These are phyloP conservation scores for Drosophila meridiana DNA, from an alignment of 2,888 invertebrate species.

Conservation along the genomic window DNA sequence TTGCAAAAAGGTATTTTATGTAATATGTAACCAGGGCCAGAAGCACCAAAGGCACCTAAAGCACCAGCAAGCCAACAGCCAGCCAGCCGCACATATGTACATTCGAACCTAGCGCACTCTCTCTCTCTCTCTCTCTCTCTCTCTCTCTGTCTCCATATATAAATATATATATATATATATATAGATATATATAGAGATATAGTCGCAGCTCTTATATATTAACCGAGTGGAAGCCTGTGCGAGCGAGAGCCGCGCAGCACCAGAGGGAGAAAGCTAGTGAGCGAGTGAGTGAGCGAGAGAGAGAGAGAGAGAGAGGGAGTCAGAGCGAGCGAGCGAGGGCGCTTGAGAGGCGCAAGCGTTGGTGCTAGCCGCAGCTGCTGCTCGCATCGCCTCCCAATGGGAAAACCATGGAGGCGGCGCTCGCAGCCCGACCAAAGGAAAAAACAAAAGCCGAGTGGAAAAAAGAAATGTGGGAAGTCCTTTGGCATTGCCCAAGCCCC, in stretches of 20 bases:
- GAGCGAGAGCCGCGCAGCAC: conserved; percentile 11
- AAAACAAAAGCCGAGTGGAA: neutral
- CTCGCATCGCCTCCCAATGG: conserved; percentile 71
- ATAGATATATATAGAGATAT: neutral
- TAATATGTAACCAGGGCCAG: conserved; percentile 57
- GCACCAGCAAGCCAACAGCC: conserved; percentile 9
- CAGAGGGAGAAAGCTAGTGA: conserved; percentile 14
- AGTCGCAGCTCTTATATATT: conserved; percentile 31
- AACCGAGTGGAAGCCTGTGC: conserved; percentile 9
- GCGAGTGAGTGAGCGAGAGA: conserved; percentile 6
- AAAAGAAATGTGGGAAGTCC: conserved; percentile 76
- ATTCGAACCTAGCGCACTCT: conserved; percentile 12
- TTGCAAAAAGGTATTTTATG: conserved; percentile 79
- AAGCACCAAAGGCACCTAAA: conserved; percentile 25
- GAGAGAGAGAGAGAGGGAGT: conserved; percentile 6
- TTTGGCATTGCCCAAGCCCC: conserved; percentile 30
- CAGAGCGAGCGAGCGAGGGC: conserved; percentile 29
- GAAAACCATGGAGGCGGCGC: conserved; percentile 51
- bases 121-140: neutral
- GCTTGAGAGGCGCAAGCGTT: conserved; percentile 74
- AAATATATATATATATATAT: neutral
- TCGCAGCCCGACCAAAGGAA: conserved; percentile 27
- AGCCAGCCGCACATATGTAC: conserved; percentile 41
- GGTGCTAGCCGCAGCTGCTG: conserved; percentile 45
- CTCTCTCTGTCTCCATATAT: neutral